These are phyloP conservation scores for Netelia fuscicornis DNA, from an alignment of 2,888 invertebrate genomes.

Conservation along the genomic window DNA sequence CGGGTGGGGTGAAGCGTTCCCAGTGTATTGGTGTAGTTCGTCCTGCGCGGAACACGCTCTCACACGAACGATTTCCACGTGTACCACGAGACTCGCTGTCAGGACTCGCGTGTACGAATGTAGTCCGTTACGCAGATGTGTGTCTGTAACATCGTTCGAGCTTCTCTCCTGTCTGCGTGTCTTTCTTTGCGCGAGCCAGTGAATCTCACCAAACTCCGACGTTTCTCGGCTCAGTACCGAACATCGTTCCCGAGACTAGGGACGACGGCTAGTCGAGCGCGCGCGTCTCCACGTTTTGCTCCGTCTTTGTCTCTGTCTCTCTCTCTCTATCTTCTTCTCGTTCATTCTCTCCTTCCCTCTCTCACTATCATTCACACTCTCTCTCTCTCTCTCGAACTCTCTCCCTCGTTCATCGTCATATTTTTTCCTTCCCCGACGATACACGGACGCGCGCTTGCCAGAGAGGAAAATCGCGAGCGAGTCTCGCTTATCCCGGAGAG, in stretches of 20 bases:
- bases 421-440: conserved; percentile 67
- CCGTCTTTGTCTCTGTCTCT: conserved; percentile 9
- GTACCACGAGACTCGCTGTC: neutral
- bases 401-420: conserved; percentile 55
- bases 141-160: conserved; percentile 38
- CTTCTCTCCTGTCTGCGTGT: neutral
- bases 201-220: conserved; percentile 63
- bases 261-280: conserved; percentile 48
- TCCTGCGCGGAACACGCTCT: neutral
- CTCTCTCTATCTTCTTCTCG: conserved; percentile 62
- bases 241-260: conserved; percentile 76
- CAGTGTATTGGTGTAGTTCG: conserved; percentile 17
- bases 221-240: conserved; percentile 76
- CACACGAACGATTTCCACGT: neutral
- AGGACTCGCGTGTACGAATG: neutral
- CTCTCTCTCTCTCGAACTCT: conserved; percentile 54
- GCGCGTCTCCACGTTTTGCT: conserved; percentile 41
- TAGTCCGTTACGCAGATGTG: conserved; percentile 11
- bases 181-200: neutral
- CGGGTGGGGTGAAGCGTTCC: conserved; percentile 22
- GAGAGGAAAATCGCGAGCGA: conserved; percentile 40
- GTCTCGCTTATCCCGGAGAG: conserved; percentile 39
- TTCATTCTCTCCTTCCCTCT: neutral
- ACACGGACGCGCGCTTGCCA: conserved; percentile 37
- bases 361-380: conserved; percentile 23